Evolutionary conservation across 2,797 vertebrate species (phyloP).

Genomic region (Hydrocynus forskahlii): DNA sequence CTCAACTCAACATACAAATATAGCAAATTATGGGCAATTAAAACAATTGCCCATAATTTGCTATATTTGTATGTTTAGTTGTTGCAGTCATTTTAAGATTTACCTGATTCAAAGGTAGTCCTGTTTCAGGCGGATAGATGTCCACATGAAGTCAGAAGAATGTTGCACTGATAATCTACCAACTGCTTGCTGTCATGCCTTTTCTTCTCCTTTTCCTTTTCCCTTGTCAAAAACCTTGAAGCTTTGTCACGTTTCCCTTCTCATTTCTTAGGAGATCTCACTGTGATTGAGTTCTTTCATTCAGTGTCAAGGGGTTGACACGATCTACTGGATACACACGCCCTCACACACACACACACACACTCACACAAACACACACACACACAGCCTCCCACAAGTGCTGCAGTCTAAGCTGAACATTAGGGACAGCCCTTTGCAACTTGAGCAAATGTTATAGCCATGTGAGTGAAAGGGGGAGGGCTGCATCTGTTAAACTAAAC

Average conservation of each 20-base stretch:
- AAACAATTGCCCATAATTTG: not conserved
- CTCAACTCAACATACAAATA: too few relatives aligned
- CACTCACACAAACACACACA: conserved; percentile 36
- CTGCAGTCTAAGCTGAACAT: conserved; percentile 59
- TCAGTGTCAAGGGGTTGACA: conserved; percentile 63
- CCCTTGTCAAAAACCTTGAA: conserved; percentile 13
- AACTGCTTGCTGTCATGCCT: conserved; percentile 29
- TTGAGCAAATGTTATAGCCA: conserved; percentile 68
- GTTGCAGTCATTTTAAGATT: conserved; percentile 12
- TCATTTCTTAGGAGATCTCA: conserved; percentile 32
- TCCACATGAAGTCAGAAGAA: conserved; percentile 42
- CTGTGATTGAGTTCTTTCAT: conserved; percentile 43
- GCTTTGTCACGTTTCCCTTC: conserved; percentile 36
- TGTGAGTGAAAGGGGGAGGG: conserved; percentile 65
- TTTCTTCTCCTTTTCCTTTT: conserved; percentile 14
- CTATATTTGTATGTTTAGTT: not conserved
- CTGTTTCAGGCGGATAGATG: conserved; percentile 30
- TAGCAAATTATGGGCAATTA: too few relatives aligned
- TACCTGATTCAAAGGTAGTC: conserved; percentile 37
- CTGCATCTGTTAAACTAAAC: conserved; percentile 35
- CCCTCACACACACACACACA: conserved; percentile 32
- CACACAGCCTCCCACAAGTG: conserved; percentile 47
- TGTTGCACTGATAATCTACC: conserved; percentile 26
- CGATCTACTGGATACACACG: conserved; percentile 6
- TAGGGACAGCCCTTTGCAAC: conserved; percentile 66